Percentiles rank a stretch among this genome's conserved stretches.
phyloP scores from a whole-genome alignment of 2,888 invertebrate species.

The Tuta absoluta region DNA sequence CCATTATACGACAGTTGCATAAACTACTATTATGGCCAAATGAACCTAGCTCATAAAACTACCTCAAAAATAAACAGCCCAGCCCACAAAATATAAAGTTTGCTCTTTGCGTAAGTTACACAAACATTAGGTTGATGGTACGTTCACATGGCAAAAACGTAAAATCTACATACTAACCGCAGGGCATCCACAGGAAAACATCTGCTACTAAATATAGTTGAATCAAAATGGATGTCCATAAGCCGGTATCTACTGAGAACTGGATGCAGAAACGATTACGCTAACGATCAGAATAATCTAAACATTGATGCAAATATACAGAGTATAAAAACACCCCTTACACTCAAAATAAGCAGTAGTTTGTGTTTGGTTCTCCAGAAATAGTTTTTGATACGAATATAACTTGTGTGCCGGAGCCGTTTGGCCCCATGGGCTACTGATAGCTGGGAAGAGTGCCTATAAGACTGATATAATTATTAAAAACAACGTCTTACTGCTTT shows the following conservation, averaged over 20 bases:
- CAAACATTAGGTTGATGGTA: neutral
- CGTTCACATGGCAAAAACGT: neutral
- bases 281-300: slow-evolving; percentile 21
- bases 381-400: no score
- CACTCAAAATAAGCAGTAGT: no score
- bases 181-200: neutral
- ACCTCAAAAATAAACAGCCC: neutral
- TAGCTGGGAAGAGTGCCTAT: no score
- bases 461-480: no score
- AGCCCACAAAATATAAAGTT: neutral
- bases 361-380: no score
- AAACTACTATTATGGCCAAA: no score
- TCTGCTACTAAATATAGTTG: neutral
- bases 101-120: neutral
- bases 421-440: no score
- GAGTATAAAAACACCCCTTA: neutral
- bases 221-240: neutral
- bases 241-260: slow-evolving; percentile 9
- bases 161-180: slow-evolving; percentile 3
- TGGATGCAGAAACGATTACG: slow-evolving; percentile 18
- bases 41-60: neutral
- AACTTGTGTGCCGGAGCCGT: no score
- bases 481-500: no score
- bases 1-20: no score
- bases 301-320: slow-evolving; percentile 19